phyloP scores from a whole-genome alignment of 1,140 invertebrate species.

The Ctenoplectra terminalis region DNA sequence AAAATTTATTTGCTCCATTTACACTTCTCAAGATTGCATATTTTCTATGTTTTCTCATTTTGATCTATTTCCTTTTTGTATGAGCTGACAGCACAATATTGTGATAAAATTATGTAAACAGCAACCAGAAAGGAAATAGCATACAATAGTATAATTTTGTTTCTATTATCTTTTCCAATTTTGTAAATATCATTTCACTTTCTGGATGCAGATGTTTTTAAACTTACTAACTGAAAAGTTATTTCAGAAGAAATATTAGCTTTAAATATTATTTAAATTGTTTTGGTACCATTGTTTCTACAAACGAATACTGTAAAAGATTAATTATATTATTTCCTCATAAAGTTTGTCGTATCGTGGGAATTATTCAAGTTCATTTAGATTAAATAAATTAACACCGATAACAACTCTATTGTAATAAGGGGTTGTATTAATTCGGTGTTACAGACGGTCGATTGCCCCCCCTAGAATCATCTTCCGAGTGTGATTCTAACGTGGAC shows the following conservation, averaged over 20 bases:
- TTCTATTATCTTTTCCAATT: slow-evolving; percentile 21
- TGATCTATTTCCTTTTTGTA: slow-evolving; percentile 72
- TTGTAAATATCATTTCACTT: slow-evolving; percentile 16
- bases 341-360: not conserved
- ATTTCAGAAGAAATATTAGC: slow-evolving; percentile 27
- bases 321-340: not conserved
- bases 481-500: slow-evolving; percentile 89
- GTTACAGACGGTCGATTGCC: slow-evolving; percentile 86
- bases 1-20: slow-evolving; percentile 2
- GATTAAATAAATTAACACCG: slow-evolving; percentile 36
- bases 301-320: slow-evolving; percentile 11
- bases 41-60: slow-evolving; percentile 39
- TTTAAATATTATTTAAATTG: not conserved
- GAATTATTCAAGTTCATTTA: slow-evolving; percentile 19
- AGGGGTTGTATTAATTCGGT: slow-evolving; percentile 79
- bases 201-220: slow-evolving; percentile 23
- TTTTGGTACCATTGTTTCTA: not conserved
- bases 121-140: slow-evolving; percentile 68
- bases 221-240: slow-evolving; percentile 22
- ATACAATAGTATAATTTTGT: slow-evolving; percentile 11
- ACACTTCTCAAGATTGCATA: not conserved
- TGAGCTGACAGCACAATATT: slow-evolving; percentile 78
- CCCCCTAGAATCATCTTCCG: slow-evolving; percentile 87
- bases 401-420: slow-evolving; percentile 67
- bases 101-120: slow-evolving; percentile 40